Conservation (phyloP, 2,797 vertebrate species). For the Trichosurus vulpecula region DNA sequence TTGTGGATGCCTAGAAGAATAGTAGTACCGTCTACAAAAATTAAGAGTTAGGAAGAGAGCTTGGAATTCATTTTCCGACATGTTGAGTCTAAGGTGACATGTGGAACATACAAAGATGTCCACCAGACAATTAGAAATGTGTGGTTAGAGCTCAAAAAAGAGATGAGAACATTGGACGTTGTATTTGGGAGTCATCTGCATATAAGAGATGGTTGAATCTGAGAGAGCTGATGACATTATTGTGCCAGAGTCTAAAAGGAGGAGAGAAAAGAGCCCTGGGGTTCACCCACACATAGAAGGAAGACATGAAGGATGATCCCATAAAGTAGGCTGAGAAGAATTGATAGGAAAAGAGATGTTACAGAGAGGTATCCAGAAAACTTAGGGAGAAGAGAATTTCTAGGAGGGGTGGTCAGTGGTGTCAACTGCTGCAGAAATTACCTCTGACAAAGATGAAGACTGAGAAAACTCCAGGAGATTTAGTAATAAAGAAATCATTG, state of each 20-base stretch:
- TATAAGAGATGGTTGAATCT: background rate
- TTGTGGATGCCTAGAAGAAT: background rate
- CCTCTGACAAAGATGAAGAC: background rate
- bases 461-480: background rate
- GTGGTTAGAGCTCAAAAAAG: background rate
- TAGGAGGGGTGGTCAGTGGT: background rate
- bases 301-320: background rate
- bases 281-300: background rate
- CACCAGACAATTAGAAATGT: background rate
- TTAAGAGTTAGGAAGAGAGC: background rate
- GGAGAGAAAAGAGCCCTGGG: background rate
- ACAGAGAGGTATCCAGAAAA: background rate
- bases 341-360: background rate
- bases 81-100: background rate
- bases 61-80: background rate
- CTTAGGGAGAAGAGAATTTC: background rate
- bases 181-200: background rate
- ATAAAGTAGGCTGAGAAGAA: background rate
- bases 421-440: background rate
- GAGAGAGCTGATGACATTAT: background rate
- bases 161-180: background rate
- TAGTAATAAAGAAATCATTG: background rate
- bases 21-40: too few relatives aligned
- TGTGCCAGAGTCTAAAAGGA: too few relatives aligned
- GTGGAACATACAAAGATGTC: background rate